Base-by-base conservation (phyloP, 2,888 invertebrate genomes). In the Caenorhabditis imperialis region DNA sequence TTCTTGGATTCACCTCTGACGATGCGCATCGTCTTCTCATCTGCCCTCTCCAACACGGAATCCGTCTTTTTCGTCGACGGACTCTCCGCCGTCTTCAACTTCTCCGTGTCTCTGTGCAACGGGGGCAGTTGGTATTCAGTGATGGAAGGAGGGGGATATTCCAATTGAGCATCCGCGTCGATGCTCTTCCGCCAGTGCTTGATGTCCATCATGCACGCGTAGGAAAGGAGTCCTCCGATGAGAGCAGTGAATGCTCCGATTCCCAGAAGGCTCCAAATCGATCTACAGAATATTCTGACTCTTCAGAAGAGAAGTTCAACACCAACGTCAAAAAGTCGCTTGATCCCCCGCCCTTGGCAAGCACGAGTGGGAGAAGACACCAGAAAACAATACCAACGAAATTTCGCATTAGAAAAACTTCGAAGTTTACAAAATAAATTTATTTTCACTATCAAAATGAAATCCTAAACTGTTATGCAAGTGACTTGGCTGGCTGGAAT, bases 111-210 rank as follows among this genome's bases (percentile, higher is more conserved):
- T 48, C 12, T 37, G 25, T 51, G 44, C 14, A 67, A 27, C 22
- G 50, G 67, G 10, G 57, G 57, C n/a, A 67, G 51, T 25, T 45
- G 50, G 22, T 23, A 58, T 10, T 67, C 67, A 2, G 67, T 40
- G 20, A 42, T 27, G 2, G 57, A 57, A 20, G 57, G 38, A 30
- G 16, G 50, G 12, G 65, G 67, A 25, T 27, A 57, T 1, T 40
- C 51, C n/a, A 57, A 22, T 37, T 67, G 67, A 35, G 50, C 37
- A 14, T 30, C 4, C 30, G 33, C 67, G 20, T 67, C 67, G 37
- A 67, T 58, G 14, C 67, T 67, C 18, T 67, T 67, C n/a, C 50
- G 57, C 72, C 72, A 72, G 25, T 72, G 72, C 42, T 63, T 72
- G 4, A 63, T 30, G 33, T 72, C 72, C 14, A 58, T 42, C n/a